Conservation (phyloP, 2,888 invertebrate species). For the Muschampia plurimacula region DNA sequence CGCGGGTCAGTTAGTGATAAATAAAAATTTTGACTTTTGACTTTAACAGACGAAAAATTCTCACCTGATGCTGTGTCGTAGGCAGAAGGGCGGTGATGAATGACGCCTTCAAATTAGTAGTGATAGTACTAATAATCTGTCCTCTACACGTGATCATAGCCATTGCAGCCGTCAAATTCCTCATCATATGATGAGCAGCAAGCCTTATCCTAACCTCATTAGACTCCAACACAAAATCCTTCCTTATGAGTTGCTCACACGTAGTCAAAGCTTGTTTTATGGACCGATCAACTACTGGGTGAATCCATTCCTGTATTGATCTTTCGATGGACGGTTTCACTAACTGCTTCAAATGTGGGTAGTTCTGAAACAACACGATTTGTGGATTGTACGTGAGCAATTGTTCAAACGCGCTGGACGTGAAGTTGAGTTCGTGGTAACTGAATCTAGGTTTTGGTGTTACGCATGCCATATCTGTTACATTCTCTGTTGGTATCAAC, state of each 20-base stretch:
- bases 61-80: conserved; percentile 24
- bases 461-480: conserved; percentile 9
- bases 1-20: no score
- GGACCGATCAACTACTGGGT: conserved; percentile 95
- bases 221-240: conserved; percentile 96
- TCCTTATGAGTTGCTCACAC: conserved; percentile 95
- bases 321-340: conserved; percentile 93
- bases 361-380: conserved; percentile 91
- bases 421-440: conserved; percentile 92
- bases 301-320: conserved; percentile 95
- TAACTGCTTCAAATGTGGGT: conserved; percentile 92
- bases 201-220: conserved; percentile 94
- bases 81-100: conserved; percentile 16
- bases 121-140: conserved; percentile 91
- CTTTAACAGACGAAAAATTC: not conserved
- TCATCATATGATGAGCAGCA: conserved; percentile 96
- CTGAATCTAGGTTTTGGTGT: conserved; percentile 91
- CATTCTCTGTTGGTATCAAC: conserved; percentile 21
- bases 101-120: conserved; percentile 89
- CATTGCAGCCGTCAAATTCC: conserved; percentile 97
- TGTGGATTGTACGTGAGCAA: conserved; percentile 89
- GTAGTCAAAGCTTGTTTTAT: conserved; percentile 96
- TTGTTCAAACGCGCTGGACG: conserved; percentile 88
- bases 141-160: conserved; percentile 97
- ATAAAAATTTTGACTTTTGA: no score